Evolutionary conservation across 2,113 vertebrate species (phyloP).

Genomic region (Telmatochromis sp.): DNA sequence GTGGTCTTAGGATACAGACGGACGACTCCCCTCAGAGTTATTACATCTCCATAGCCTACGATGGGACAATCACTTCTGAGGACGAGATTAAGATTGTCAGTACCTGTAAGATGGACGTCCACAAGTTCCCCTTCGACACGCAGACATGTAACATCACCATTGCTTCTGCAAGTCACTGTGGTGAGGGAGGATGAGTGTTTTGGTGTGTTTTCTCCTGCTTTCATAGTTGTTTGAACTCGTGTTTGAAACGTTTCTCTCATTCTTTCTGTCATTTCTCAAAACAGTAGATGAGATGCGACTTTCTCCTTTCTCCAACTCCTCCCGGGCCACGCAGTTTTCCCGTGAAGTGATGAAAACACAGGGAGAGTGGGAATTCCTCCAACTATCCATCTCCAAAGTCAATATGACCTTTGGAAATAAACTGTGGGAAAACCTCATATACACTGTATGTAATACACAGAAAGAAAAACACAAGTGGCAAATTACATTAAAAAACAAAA

Average conservation of each 20-base stretch:
- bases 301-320: constrained; percentile 45
- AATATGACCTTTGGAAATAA: background rate
- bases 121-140: constrained; percentile 68
- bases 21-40: constrained; percentile 21
- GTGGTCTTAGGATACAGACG: constrained; percentile 42
- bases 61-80: constrained; percentile 9
- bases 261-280: background rate
- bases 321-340: constrained; percentile 51
- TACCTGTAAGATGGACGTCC: constrained; percentile 59
- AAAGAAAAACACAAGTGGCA: background rate
- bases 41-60: background rate
- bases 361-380: constrained; percentile 65
- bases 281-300: constrained; percentile 33
- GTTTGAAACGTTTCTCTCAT: background rate
- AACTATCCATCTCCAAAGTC: background rate
- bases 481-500: background rate
- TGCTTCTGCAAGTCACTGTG: constrained; percentile 3
- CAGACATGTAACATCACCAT: constrained; percentile 58
- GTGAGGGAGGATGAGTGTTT: constrained; percentile 6
- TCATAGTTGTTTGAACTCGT: background rate
- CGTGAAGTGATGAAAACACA: constrained; percentile 30
- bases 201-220: background rate
- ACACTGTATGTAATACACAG: constrained; percentile 23
- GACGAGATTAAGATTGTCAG: constrained; percentile 45
- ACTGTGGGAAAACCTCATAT: constrained; percentile 35